A percentile compares a stretch with the other conserved stretches of the same genome.
Evolutionary conservation across 2,797 vertebrate species (phyloP).

Genomic region (Ambastaia sidthimunki): DNA sequence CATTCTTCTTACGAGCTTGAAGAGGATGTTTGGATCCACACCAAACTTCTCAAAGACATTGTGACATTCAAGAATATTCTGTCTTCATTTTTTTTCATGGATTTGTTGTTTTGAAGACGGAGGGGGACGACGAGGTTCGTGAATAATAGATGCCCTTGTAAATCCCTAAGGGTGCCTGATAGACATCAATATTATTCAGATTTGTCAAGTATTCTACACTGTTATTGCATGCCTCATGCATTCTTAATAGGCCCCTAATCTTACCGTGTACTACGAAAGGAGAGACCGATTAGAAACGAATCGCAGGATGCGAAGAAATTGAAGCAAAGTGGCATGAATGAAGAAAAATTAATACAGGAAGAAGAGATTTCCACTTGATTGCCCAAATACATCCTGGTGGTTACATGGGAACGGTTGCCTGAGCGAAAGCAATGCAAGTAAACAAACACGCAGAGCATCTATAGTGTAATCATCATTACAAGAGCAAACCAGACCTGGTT

Average conservation of each 20-base stretch:
- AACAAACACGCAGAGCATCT: neutral
- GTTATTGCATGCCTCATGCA: constrained; percentile 69
- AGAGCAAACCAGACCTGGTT: constrained; percentile 25
- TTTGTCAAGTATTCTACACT: constrained; percentile 61
- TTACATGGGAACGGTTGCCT: neutral
- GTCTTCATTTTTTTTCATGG: constrained; percentile 40
- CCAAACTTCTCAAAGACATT: constrained; percentile 64
- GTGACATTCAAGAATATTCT: constrained; percentile 52
- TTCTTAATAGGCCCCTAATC: constrained; percentile 71
- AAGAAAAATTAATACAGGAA: neutral
- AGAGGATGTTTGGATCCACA: constrained; percentile 62
- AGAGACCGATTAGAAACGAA: constrained; percentile 34
- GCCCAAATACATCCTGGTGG: neutral
- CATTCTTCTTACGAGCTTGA: constrained; percentile 63
- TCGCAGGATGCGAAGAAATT: constrained; percentile 46
- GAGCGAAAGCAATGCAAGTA: neutral
- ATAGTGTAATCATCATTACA: constrained; percentile 39
- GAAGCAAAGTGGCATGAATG: neutral
- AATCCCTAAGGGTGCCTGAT: constrained; percentile 63
- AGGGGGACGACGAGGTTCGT: constrained; percentile 63
- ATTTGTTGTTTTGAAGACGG: constrained; percentile 66
- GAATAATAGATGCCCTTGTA: constrained; percentile 80
- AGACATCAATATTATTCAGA: constrained; percentile 74
- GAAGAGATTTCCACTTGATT: neutral
- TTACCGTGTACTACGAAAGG: constrained; percentile 51